phyloP scores from a whole-genome alignment of 2,113 vertebrate genomes.

The Mormyrus iriodes region DNA sequence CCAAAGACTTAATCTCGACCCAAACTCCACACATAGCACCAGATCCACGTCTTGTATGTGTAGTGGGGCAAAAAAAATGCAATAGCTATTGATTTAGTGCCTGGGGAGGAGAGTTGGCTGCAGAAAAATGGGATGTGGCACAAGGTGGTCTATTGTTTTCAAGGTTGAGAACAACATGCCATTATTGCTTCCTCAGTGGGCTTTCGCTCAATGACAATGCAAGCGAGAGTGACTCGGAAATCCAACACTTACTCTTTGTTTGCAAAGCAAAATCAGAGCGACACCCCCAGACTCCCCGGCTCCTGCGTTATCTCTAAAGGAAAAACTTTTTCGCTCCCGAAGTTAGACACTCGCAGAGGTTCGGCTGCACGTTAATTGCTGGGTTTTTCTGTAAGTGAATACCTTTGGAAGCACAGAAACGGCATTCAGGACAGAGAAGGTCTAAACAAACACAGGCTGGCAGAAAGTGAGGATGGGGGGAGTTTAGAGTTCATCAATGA shows the following conservation, averaged over 20 bases:
- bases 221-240: slow-evolving; percentile 54
- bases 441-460: background rate
- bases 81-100: slow-evolving; percentile 2
- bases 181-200: background rate
- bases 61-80: background rate
- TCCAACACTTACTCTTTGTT: slow-evolving; percentile 69
- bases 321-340: slow-evolving; percentile 45
- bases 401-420: slow-evolving; percentile 18
- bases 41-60: slow-evolving; percentile 31
- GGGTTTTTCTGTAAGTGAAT: slow-evolving; percentile 41
- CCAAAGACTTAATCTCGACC: slow-evolving; percentile 57
- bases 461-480: background rate
- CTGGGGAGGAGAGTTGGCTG: slow-evolving; percentile 34
- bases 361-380: slow-evolving; percentile 21
- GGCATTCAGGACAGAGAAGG: background rate
- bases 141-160: slow-evolving; percentile 38
- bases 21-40: slow-evolving; percentile 45
- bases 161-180: slow-evolving; percentile 32
- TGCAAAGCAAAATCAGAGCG: slow-evolving; percentile 52
- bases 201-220: slow-evolving; percentile 43
- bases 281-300: slow-evolving; percentile 60
- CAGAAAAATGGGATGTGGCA: slow-evolving; percentile 43
- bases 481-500: background rate
- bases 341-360: background rate
- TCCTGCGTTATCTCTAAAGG: slow-evolving; percentile 63